Evolutionary conservation across 2,113 vertebrate genomes (phyloP).

Genomic region (Brienomyrus longianalis): DNA sequence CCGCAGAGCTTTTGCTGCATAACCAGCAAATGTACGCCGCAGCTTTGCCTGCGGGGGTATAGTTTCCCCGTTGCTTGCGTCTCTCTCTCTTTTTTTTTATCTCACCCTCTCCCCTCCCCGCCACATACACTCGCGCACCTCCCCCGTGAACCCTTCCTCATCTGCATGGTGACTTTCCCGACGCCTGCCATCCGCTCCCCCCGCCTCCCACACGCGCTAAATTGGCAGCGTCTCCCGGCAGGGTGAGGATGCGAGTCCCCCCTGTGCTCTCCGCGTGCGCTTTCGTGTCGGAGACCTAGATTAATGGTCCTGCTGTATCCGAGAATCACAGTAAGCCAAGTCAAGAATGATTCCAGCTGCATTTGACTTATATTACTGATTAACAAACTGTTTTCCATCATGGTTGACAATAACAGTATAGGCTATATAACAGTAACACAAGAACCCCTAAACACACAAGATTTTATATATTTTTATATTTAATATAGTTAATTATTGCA

Average conservation of each 20-base stretch:
- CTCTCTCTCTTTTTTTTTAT: background rate
- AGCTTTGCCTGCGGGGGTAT: background rate
- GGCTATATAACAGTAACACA: background rate
- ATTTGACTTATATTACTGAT: background rate
- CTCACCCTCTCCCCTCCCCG: background rate
- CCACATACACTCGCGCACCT: background rate
- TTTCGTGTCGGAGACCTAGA: background rate
- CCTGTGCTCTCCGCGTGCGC: background rate
- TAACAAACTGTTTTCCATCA: background rate
- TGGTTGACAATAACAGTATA: background rate
- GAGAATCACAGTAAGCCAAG: background rate
- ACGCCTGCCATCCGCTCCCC: background rate
- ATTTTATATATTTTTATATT: no score
- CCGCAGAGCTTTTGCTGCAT: background rate
- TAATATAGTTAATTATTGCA: no score
- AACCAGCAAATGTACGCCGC: background rate
- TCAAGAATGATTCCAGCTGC: background rate
- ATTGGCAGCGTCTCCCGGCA: slow-evolving; percentile 3
- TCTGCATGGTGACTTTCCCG: background rate
- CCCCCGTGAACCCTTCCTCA: background rate
- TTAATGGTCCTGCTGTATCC: background rate
- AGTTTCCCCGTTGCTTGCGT: background rate
- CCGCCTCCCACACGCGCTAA: background rate
- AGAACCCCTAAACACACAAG: background rate
- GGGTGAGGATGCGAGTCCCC: background rate